Percentiles rank a stretch among this genome's conserved stretches.
These are phyloP conservation scores for Falco naumanni DNA, from an alignment of 2,797 vertebrate genomes.

Conservation along the genomic window DNA sequence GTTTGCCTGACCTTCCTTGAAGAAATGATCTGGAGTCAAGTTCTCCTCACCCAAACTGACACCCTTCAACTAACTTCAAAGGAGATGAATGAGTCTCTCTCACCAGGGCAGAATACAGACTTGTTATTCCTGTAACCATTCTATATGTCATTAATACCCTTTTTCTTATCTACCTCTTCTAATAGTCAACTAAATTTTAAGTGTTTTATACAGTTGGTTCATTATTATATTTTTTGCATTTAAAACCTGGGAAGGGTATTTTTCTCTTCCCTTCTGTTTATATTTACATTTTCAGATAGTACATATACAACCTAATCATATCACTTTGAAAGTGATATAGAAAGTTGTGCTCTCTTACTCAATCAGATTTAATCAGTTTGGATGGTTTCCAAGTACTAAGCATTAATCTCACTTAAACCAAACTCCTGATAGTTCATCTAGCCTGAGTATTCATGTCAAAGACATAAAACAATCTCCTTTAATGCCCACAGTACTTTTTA, in stretches of 20 bases:
- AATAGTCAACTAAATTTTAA: slow-evolving; percentile 7
- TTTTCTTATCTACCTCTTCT: slow-evolving; percentile 20
- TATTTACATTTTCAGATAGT: slow-evolving; percentile 53
- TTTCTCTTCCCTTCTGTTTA: slow-evolving; percentile 28
- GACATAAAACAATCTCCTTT: slow-evolving; percentile 76
- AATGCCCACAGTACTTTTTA: slow-evolving; percentile 69
- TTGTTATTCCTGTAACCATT: slow-evolving; percentile 22
- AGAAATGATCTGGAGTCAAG: not conserved
- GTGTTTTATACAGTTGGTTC: slow-evolving; percentile 5
- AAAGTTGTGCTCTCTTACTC: slow-evolving; percentile 73
- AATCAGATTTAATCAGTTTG: slow-evolving; percentile 79
- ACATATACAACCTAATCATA: slow-evolving; percentile 38
- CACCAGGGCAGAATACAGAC: not conserved
- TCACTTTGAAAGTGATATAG: slow-evolving; percentile 72
- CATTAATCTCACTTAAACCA: slow-evolving; percentile 77
- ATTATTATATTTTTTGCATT: slow-evolving; percentile 12
- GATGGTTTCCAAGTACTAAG: slow-evolving; percentile 70
- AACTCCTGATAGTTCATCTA: slow-evolving; percentile 73
- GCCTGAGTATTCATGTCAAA: slow-evolving; percentile 72
- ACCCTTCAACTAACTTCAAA: slow-evolving; percentile 39
- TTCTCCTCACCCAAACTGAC: not conserved
- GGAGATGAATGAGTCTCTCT: not conserved
- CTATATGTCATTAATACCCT: not conserved
- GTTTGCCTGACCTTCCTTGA: not conserved
- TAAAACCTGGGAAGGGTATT: slow-evolving; percentile 34